Percentiles rank a stretch among this genome's conserved stretches.
These are phyloP conservation scores for Troilus luridus DNA, from an alignment of 2,888 invertebrate genomes.

Conservation along the genomic window DNA sequence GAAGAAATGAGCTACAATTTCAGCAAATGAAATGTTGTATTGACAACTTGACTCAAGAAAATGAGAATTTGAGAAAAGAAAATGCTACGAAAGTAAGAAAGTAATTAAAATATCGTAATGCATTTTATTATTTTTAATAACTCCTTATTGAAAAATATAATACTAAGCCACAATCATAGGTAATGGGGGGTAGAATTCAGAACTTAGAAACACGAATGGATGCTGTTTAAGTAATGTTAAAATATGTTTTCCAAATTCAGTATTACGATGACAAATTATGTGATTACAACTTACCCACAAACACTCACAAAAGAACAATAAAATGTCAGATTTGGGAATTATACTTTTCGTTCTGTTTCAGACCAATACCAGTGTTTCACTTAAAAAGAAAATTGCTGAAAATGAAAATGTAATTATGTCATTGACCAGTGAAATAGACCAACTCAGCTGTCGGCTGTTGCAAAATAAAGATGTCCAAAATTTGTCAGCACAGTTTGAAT, in stretches of 20 bases:
- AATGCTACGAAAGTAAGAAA: constrained; percentile 19
- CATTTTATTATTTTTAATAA: too few species aligned
- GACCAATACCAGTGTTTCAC: background rate
- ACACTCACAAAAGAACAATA: background rate
- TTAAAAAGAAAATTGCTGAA: constrained; percentile 41
- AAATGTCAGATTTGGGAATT: background rate
- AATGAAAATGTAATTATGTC: constrained; percentile 32
- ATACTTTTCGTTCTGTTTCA: background rate
- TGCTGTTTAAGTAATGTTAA: too few species aligned
- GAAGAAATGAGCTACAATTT: constrained; percentile 27
- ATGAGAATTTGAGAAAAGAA: constrained; percentile 45
- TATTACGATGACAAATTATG: too few species aligned
- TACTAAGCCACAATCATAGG: too few species aligned
- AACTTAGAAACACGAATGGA: too few species aligned
- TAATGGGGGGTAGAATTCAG: too few species aligned
- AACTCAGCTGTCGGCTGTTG: background rate
- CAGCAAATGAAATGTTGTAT: constrained; percentile 41
- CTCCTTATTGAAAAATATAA: too few species aligned
- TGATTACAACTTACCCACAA: too few species aligned
- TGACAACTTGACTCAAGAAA: constrained; percentile 4
- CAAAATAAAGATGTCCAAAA: background rate
- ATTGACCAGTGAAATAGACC: constrained; percentile 19
- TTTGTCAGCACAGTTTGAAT: constrained; percentile 1
- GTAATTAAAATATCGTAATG: too few species aligned
- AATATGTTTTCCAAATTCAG: too few species aligned